Evolutionary conservation across 2,797 vertebrate species (phyloP).

Genomic region (Fistularia commersonii): DNA sequence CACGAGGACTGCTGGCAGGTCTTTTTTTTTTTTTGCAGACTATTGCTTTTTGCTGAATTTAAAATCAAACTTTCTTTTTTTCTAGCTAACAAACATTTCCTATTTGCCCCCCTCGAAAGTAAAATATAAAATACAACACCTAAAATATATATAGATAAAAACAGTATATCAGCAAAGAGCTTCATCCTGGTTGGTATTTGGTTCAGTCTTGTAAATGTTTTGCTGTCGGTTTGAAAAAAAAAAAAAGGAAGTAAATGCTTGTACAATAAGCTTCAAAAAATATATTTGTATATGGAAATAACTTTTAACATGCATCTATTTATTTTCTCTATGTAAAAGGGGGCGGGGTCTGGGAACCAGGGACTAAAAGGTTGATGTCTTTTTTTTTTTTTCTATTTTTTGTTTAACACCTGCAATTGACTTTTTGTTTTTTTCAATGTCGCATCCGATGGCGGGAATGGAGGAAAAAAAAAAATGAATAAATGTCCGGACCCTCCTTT

Average conservation of each 20-base stretch:
- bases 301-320: slow-evolving; percentile 84
- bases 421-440: slow-evolving; percentile 1
- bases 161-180: slow-evolving; percentile 1
- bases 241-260: slow-evolving; percentile 74
- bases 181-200: slow-evolving; percentile 37
- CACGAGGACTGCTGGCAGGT: neutral
- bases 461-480: slow-evolving; percentile 26
- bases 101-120: too few relatives aligned
- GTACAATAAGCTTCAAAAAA: slow-evolving; percentile 82
- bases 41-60: slow-evolving; percentile 15
- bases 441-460: too few relatives aligned
- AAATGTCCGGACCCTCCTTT: slow-evolving; percentile 43
- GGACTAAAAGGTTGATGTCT: neutral
- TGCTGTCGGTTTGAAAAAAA: slow-evolving; percentile 59
- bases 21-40: neutral
- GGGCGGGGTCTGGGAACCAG: slow-evolving; percentile 37
- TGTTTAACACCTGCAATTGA: slow-evolving; percentile 38
- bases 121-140: too few relatives aligned
- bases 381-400: too few relatives aligned
- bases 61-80: slow-evolving; percentile 6
- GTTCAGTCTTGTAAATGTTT: slow-evolving; percentile 74
- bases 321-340: slow-evolving; percentile 82
- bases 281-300: slow-evolving; percentile 90
- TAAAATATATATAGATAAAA: too few relatives aligned
- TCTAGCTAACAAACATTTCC: slow-evolving; percentile 2